Evolutionary conservation across 2,113 vertebrate species (phyloP), one percentile per base, ranked within the genome.

Genomic region (Gulo gulo): DNA sequence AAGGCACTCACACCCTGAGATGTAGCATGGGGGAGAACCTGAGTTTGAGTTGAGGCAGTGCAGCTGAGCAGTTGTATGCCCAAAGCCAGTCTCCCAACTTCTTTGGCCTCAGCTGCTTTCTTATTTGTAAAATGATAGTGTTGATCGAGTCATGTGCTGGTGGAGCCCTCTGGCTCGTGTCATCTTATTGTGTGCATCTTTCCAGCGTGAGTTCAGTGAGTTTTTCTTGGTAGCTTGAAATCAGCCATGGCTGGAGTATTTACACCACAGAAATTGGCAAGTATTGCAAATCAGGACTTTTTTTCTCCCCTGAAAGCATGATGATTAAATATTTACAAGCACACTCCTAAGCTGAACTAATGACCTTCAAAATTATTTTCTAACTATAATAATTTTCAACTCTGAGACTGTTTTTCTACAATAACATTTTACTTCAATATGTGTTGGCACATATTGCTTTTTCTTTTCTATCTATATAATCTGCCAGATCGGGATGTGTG

Each of bases 401-500:
- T 80, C 84, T 79, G 74, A 65, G 79, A 78, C 2, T 52, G 26
- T 73, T 98, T 93, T 94, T 31, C 74, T 94, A 73, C 23, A 90
- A 65, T 83, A 36, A 81, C 6, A 16, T 84, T 93, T 81, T 81
- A 87, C 16, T 63, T 47, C n/a, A 79, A 9, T 57, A 50, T 97
- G 93, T 74, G 79, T 76, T 97, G 97, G 96, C 97, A 96, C 71
- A 87, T 31, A 88, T 24, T 95, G 91, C 92, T 97, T 92, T 85
- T 94, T 87, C 87, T 97, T 98, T 95, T 1, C 55, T 50, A 73
- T 95, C 76, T 97, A 90, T 92, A 74, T 89, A 97, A 98, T 84
- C 21, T 98, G 97, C 86, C 97, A 98, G 95, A 98, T 94, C 67
- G 89, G 96, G 83, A 96, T 97, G 29, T 61, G 85, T 93, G 83